Base-by-base conservation (phyloP, 1,140 invertebrate genomes). In the Pseudomyrmex pallidus region DNA sequence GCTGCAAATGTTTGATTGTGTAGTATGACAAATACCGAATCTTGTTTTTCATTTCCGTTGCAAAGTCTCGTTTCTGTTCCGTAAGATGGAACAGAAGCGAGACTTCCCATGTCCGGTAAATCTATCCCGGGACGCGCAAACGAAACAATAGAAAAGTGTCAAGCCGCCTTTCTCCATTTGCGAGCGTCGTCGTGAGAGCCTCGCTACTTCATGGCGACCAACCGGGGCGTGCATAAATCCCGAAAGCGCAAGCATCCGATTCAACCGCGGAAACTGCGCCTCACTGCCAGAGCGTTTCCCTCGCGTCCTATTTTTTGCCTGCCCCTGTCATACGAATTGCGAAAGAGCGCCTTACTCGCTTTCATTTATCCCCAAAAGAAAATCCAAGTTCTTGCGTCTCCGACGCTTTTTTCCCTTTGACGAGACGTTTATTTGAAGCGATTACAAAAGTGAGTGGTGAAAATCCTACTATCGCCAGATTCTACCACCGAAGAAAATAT, bases 291-390 rank as follows among this genome's bases (percentile, higher is more conserved):
- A 46, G 35, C 13, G 54, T 72, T 57, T 70, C 2, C n/a, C n/a
- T 57, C 25, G 22, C 52, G n/a, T 57, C 25, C 17, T 72, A 46
- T 72, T 72, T 72, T 72, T 72, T 72, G 35, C 35, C 8, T 54
- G 35, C 13, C 57, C 35, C 52, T n/a, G 15, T 22, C 13, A 46
- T 56, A n/a, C n/a, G 10, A 72, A 72, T 57, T 35, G 68, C 10
- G 35, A 20, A 44, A 57, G 15, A 17, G n/a, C 54, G 2, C n/a
- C 4, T 72, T 56, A 20, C 52, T 72, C 12, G 25, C 68, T 50
- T 57, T 13, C 68, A 57, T 72, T n/a, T 44, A 72, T 35, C n/a
- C 2, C 17, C 2, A 57, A 56, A 70, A 15, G 13, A n/a, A 64
- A 15, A 70, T 35, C 5, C n/a, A 57, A 20, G 35, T 35, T 57